Evolutionary conservation across 2,113 vertebrate genomes (phyloP), one percentile per base, ranked within the genome.

Genomic region (Dinomys branickii): DNA sequence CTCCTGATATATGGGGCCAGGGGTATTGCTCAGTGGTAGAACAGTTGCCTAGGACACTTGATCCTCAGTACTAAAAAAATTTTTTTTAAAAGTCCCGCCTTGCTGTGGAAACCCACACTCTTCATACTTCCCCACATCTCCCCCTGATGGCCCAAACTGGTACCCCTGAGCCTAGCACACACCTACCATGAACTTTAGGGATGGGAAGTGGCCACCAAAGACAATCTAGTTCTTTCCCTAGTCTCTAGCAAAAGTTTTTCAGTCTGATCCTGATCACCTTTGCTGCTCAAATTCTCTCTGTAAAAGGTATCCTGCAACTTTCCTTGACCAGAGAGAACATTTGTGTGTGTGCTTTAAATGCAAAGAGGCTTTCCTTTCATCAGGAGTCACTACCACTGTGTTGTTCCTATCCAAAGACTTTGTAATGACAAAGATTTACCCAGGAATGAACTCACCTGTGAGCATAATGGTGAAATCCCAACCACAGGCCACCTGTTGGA

Each of bases 401-500:
- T 35, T 59, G 4, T 56, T 82, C 47, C 81, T 30, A 91, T 58
- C 61, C 84, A 96, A 67, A 90, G 56, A 44, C 47, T 86, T 59
- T n/a, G 20, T 7, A 3, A 35, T 65, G 47, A 92, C 54, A 86
- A 58, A 93, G 47, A 63, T 44, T 77, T 59, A 81, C 33, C 28
- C 38, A 88, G 20, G 35, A 52, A 52, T 24, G 73, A 85, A 96
- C 98, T 99, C 97, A 99, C 99, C 99, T 97, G 98, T 98, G 86
- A 99, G 98, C 81, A 99, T 91, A 91, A 99, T 97, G 30, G 99
- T 99, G 97, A 99, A 99, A 98, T 99, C 99, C 99, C 99, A 99
- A 89, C 99, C 99, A 97, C 99, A 99, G 59, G 99, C 98, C 75
- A 99, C 99, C 93, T 99, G 98, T 69, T 97, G 98, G 85, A 99